Evolutionary conservation across 2,888 invertebrate species (phyloP).

Genomic region (Furcula furcula): DNA sequence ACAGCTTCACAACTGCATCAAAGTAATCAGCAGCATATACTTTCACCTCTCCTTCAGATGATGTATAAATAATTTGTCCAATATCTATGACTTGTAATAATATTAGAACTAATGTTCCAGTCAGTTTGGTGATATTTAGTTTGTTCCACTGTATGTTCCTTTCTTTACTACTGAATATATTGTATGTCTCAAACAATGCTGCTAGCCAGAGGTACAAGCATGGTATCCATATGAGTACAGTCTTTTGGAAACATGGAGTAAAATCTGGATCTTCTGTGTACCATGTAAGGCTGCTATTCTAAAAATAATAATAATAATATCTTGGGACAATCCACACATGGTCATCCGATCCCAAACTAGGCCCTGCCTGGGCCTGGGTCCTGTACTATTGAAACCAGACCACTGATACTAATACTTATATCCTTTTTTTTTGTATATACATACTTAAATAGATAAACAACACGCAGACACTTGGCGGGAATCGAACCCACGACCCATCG

Average conservation of each 20-base stretch:
- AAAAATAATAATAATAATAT: constrained; percentile 58
- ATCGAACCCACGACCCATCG: too few relatives aligned
- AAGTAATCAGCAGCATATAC: constrained; percentile 75
- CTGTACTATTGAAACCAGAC: too few relatives aligned
- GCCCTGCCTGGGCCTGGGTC: too few relatives aligned
- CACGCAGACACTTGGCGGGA: too few relatives aligned
- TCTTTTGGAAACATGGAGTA: constrained; percentile 94
- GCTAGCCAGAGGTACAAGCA: constrained; percentile 91
- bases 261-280: constrained; percentile 90
- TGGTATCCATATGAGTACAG: constrained; percentile 93
- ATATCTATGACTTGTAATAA: constrained; percentile 85
- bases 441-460: too few relatives aligned
- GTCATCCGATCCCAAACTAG: too few relatives aligned
- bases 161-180: constrained; percentile 87
- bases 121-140: constrained; percentile 85
- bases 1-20: constrained; percentile 82
- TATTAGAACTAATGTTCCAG: constrained; percentile 82
- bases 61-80: constrained; percentile 78
- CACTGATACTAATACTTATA: too few relatives aligned
- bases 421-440: too few relatives aligned
- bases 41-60: constrained; percentile 60
- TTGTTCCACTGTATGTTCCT: constrained; percentile 89
- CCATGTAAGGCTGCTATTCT: constrained; percentile 91
- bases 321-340: too few relatives aligned
- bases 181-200: constrained; percentile 86